A percentile compares a stretch with the other conserved stretches of the same genome.
phyloP scores from a whole-genome alignment of 2,113 vertebrate genomes.

The Chascanopsetta lugubris region DNA sequence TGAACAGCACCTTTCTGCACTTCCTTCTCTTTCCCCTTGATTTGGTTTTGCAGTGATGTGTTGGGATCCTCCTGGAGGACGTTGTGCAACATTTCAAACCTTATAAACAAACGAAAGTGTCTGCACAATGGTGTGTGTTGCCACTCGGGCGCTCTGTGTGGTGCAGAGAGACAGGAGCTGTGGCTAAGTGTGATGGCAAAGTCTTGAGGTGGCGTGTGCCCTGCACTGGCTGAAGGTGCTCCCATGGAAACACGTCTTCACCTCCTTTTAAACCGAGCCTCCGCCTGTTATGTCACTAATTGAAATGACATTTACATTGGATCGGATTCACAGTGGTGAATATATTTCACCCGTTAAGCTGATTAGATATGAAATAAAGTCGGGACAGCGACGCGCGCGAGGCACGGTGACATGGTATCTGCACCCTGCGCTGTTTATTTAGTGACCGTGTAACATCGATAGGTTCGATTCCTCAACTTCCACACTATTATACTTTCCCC shows the following conservation, averaged over 20 bases:
- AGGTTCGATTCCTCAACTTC: not conserved
- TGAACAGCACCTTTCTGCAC: conserved; percentile 34
- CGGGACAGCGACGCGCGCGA: no score
- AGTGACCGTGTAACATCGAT: no score
- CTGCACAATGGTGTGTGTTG: not conserved
- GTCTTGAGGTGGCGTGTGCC: not conserved
- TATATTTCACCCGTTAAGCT: not conserved
- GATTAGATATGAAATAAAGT: not conserved
- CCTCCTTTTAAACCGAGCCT: conserved; percentile 9
- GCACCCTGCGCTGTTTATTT: no score
- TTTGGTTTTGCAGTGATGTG: conserved; percentile 57
- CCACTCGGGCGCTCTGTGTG: not conserved
- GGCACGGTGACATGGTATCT: no score
- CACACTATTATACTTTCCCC: no score
- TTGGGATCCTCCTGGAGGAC: not conserved
- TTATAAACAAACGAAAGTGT: not conserved
- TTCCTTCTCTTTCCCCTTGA: conserved; percentile 19
- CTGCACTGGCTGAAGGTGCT: not conserved
- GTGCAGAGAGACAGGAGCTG: not conserved
- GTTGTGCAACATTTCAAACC: not conserved
- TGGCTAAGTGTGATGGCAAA: conserved; percentile 22
- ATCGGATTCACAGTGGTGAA: not conserved
- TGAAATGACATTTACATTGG: not conserved
- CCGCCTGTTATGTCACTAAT: not conserved
- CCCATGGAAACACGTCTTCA: conserved; percentile 33